These are phyloP conservation scores for Picathartes gymnocephalus DNA, from an alignment of 2,113 vertebrate species.

Conservation along the genomic window DNA sequence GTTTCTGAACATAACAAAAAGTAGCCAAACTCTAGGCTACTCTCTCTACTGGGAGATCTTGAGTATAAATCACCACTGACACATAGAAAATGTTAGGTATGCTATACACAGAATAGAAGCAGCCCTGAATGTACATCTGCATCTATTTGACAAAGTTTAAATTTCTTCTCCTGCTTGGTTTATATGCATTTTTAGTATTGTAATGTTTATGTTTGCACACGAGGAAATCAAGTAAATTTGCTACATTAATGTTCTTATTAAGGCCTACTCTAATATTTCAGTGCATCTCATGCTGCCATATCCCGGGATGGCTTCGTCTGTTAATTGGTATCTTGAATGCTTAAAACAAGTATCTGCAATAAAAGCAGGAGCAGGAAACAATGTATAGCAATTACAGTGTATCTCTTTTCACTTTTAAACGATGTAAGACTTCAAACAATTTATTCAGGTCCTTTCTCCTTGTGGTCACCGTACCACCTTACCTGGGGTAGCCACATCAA, in stretches of 20 bases:
- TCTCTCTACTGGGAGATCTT: neutral
- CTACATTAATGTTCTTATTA: neutral
- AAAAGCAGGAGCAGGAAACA: neutral
- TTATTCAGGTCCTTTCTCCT: neutral
- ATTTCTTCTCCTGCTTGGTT: neutral
- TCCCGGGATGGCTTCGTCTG: neutral
- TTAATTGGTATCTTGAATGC: neutral
- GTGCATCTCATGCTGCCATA: neutral
- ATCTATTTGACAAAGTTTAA: neutral
- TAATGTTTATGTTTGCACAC: neutral
- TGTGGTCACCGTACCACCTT: neutral
- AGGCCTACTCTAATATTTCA: neutral
- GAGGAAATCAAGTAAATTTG: neutral
- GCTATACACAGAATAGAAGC: neutral
- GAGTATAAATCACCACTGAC: neutral
- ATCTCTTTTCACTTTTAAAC: neutral
- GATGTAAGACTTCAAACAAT: neutral
- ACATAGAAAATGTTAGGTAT: neutral
- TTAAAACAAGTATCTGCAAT: neutral
- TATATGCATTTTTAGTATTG: neutral
- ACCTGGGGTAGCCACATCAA: neutral
- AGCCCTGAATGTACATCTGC: neutral
- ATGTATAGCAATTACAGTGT: rapidly evolving
- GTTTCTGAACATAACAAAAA: neutral
- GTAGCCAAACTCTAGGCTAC: neutral